Conservation (phyloP, 2,797 vertebrate species). For the Arnoldichthys spilopterus region DNA sequence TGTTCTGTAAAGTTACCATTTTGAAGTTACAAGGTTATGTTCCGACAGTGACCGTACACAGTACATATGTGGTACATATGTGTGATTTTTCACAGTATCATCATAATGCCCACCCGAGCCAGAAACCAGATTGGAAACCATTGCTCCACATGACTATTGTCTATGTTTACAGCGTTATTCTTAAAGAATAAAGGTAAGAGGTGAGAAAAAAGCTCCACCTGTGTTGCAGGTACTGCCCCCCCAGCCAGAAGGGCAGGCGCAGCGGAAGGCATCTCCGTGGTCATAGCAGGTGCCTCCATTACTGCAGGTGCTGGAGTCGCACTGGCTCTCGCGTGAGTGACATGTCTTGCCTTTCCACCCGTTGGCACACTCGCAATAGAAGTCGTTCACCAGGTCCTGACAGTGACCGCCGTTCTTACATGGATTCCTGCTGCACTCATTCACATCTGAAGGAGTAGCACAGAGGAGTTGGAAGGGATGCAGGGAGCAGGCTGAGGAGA, state of each 20-base stretch:
- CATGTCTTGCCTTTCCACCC: constrained; percentile 99
- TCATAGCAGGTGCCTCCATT: constrained; percentile 96
- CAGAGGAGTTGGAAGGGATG: background rate
- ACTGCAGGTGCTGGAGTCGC: constrained; percentile 91
- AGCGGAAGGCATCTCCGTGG: constrained; percentile 89
- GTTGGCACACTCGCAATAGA: constrained; percentile 90
- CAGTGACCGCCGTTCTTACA: constrained; percentile 93
- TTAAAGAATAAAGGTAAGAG: background rate
- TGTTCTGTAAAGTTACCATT: too few species aligned
- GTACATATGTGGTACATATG: too few species aligned
- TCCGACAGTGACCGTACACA: too few species aligned
- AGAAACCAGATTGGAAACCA: background rate
- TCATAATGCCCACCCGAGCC: background rate
- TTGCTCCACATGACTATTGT: background rate
- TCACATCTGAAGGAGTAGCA: constrained; percentile 80
- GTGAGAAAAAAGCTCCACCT: constrained; percentile 75
- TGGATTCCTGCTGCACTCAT: constrained; percentile 92
- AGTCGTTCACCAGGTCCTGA: constrained; percentile 92
- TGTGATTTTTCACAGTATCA: too few species aligned
- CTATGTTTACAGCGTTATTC: background rate
- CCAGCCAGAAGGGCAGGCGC: constrained; percentile 90
- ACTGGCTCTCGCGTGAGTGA: constrained; percentile 95
- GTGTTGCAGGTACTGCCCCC: constrained; percentile 90
- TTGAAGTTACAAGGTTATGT: too few species aligned
- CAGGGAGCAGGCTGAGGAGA: background rate